Evolutionary conservation across 2,113 vertebrate genomes (phyloP).

Genomic region (Hassar affinis): DNA sequence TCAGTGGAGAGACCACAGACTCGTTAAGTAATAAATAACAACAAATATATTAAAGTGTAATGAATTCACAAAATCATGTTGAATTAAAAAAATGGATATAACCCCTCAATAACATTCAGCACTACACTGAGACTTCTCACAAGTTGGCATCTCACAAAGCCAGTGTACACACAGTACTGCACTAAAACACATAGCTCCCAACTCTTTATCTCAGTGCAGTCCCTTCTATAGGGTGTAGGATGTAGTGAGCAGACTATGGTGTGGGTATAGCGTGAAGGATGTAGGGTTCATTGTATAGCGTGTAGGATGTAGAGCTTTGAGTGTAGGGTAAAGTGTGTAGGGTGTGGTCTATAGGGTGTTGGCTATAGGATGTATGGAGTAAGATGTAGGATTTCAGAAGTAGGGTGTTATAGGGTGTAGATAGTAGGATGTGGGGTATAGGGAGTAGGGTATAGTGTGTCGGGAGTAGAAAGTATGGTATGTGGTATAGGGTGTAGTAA

Average conservation of each 20-base stretch:
- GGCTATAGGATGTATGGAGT: not conserved
- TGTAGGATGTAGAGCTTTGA: not conserved
- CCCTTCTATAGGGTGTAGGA: not conserved
- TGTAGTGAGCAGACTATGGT: not conserved
- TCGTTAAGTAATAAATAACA: not conserved
- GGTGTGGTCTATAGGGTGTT: too few relatives aligned
- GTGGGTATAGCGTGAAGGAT: too few relatives aligned
- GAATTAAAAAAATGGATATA: not conserved
- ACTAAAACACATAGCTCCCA: too few relatives aligned
- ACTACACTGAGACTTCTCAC: not conserved
- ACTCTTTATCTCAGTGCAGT: not conserved
- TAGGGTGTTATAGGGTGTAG: too few relatives aligned
- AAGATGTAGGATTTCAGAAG: not conserved
- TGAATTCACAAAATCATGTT: not conserved
- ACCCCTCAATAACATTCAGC: not conserved
- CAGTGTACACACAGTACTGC: not conserved
- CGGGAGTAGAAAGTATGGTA: too few relatives aligned
- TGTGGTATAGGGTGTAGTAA: too few relatives aligned
- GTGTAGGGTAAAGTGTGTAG: not conserved
- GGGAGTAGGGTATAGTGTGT: not conserved
- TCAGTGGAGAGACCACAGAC: not conserved
- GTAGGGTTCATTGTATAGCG: not conserved
- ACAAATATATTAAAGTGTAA: not conserved
- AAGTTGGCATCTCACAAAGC: not conserved
- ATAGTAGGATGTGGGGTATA: not conserved